Evolutionary conservation across 2,113 vertebrate genomes (phyloP).

Genomic region (Hiodon tergisus): DNA sequence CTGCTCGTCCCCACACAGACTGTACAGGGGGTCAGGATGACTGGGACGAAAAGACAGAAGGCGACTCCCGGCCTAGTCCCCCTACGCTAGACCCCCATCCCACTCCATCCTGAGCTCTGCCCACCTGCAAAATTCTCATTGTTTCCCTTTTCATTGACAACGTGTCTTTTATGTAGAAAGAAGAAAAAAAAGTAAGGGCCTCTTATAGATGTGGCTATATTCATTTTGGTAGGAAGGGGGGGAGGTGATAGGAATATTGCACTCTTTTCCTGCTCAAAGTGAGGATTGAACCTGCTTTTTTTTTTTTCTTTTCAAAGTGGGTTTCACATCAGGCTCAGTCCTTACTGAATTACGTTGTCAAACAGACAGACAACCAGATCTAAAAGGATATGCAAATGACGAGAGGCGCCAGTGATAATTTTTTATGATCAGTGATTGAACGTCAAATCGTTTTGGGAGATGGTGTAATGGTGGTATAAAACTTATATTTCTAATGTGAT

Average conservation of each 20-base stretch:
- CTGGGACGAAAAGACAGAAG: constrained; percentile 36
- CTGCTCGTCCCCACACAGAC: constrained; percentile 38
- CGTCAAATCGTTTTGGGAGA: constrained; percentile 26
- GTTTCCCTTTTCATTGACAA: constrained; percentile 22
- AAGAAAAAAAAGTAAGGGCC: constrained; percentile 12
- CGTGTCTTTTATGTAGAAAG: constrained; percentile 20
- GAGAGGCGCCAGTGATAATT: constrained; percentile 17
- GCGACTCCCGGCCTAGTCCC: constrained; percentile 5
- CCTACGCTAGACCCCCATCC: constrained; percentile 22
- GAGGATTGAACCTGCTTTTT: constrained; percentile 6
- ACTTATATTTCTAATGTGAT: constrained; percentile 16
- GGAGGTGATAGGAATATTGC: not conserved
- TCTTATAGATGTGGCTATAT: constrained; percentile 23
- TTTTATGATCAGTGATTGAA: constrained; percentile 7
- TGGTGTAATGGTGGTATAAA: constrained; percentile 19
- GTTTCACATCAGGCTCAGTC: constrained; percentile 19
- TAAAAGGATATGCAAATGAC: constrained; percentile 13
- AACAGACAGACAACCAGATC: not conserved
- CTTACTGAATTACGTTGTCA: constrained; percentile 23
- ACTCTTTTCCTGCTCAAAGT: not conserved
- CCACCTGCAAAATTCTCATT: not conserved
- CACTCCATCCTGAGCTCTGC: constrained; percentile 44
- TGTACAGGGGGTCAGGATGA: constrained; percentile 28
- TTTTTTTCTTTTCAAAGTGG: constrained; percentile 6
- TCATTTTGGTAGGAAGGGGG: constrained; percentile 18